A percentile compares a stretch with the other conserved stretches of the same genome.
phyloP scores from a whole-genome alignment of 2,797 vertebrate genomes.

The Limosa lapponica region DNA sequence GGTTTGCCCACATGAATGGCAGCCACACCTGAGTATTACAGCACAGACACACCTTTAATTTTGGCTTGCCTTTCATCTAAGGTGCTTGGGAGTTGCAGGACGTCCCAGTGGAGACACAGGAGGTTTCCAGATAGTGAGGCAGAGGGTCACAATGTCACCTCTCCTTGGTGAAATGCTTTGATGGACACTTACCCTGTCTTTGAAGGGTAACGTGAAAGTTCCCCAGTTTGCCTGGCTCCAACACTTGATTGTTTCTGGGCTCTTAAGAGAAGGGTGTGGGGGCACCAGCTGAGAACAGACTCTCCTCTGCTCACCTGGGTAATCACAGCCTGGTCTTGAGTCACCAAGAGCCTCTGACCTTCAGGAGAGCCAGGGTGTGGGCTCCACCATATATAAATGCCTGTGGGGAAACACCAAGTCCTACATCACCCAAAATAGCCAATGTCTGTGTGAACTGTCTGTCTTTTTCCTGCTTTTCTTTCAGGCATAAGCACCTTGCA shows the following conservation, averaged over 20 bases:
- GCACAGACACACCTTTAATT: background rate
- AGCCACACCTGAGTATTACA: background rate
- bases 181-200: background rate
- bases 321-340: background rate
- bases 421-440: background rate
- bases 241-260: background rate
- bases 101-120: background rate
- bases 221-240: background rate
- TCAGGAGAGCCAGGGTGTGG: background rate
- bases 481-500: background rate
- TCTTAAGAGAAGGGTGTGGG: background rate
- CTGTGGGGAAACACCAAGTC: background rate
- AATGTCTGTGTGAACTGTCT: background rate
- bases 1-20: accelerated
- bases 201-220: background rate
- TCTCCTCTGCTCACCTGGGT: background rate
- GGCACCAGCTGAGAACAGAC: background rate
- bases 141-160: background rate
- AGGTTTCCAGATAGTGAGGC: background rate
- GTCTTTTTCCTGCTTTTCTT: background rate
- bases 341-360: background rate
- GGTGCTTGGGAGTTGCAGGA: background rate
- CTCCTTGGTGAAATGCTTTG: background rate
- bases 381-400: background rate
- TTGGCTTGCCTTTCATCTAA: background rate